Evolutionary conservation across 2,113 vertebrate genomes (phyloP), one percentile per base, ranked within the genome.

Genomic region (Hippocampus mohnikei): DNA sequence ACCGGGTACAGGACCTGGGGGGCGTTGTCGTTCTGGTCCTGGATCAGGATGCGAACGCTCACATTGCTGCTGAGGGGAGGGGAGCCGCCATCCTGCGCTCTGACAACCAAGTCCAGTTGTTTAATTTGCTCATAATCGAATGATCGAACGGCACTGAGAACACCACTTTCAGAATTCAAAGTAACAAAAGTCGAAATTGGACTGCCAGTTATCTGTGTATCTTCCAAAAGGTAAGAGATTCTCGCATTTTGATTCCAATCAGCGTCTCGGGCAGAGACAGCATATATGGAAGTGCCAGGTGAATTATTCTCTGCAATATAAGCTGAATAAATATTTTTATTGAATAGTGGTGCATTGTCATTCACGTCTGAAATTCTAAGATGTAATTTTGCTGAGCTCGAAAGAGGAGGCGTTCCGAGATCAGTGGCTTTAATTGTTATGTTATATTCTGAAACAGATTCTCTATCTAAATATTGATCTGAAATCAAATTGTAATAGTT

Each of bases 261-360:
- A n/a, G n/a, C n/a, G n/a, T n/a, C n/a, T n/a, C n/a, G n/a, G n/a
- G n/a, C n/a, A n/a, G n/a, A n/a, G n/a, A n/a, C n/a, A n/a, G n/a
- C n/a, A n/a, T n/a, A n/a, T n/a, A n/a, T n/a, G n/a, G n/a, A n/a
- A n/a, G n/a, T n/a, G n/a, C n/a, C n/a, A n/a, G n/a, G n/a, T n/a
- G n/a, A n/a, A n/a, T n/a, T n/a, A n/a, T n/a, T n/a, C n/a, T n/a
- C n/a, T n/a, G n/a, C n/a, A n/a, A n/a, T n/a, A n/a, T n/a, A n/a
- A n/a, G n/a, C n/a, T n/a, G n/a, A 83, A 79, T 92, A 90, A 56
- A 79, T 81, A 69, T 27, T 82, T 18, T 75, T 85, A 23, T 88
- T 82, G 87, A 92, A 92, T 11, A 84, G 69, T 66, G 91, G 91
- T 0, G 78, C 70, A 65, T 92, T 91, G 2, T 92, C 91, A 73